A percentile compares a stretch with the other conserved stretches of the same genome.
These are phyloP conservation scores for Podiceps cristatus DNA, from an alignment of 2,113 vertebrate species.

Conservation along the genomic window DNA sequence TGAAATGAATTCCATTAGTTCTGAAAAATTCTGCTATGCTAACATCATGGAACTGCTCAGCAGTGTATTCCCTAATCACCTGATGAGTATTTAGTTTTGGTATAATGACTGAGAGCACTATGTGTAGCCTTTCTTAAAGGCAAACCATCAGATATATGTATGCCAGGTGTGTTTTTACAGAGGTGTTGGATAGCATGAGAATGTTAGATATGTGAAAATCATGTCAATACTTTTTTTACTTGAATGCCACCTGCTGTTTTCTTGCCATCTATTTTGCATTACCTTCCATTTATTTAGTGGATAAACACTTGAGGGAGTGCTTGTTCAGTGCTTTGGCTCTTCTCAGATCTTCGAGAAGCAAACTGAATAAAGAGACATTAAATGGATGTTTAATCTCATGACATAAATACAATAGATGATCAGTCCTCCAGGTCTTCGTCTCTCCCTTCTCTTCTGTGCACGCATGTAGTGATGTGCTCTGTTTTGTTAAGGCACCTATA, in stretches of 20 bases:
- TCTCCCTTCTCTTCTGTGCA: not conserved
- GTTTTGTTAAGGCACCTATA: not conserved
- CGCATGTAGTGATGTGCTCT: not conserved
- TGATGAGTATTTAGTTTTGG: not conserved
- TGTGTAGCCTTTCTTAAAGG: not conserved
- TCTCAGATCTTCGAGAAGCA: not conserved
- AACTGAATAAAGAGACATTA: not conserved
- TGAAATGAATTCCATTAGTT: not conserved
- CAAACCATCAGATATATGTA: not conserved
- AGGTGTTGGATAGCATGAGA: not conserved
- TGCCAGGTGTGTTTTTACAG: not conserved
- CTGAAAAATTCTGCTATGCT: not conserved
- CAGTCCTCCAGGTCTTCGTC: not conserved
- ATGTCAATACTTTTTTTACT: not conserved
- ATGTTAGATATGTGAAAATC: not conserved
- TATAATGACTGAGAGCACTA: not conserved
- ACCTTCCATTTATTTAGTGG: not conserved
- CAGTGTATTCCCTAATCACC: not conserved
- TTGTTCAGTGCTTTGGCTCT: not conserved
- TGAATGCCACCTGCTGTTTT: conserved; percentile 3
- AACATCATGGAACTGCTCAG: rapidly evolving
- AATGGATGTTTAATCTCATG: not conserved
- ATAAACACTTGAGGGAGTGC: not conserved
- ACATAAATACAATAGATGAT: not conserved
- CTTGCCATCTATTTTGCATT: not conserved